A percentile compares a stretch with the other conserved stretches of the same genome.
These are phyloP conservation scores for Colossoma macropomum DNA, from an alignment of 2,113 vertebrate species.

Conservation along the genomic window DNA sequence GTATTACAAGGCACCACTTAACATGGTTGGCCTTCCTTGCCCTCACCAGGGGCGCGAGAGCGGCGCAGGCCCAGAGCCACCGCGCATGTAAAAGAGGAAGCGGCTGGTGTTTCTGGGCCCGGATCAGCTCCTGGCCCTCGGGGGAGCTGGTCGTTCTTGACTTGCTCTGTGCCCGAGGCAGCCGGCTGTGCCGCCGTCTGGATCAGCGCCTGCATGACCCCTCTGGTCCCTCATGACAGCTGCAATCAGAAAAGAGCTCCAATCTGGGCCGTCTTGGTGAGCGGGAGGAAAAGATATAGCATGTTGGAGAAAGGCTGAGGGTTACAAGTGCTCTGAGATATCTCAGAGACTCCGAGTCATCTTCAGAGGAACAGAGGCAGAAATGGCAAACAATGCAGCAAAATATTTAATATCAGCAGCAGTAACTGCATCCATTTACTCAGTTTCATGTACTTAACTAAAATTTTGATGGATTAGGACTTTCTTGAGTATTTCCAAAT, in stretches of 20 bases:
- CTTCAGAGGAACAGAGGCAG: not conserved
- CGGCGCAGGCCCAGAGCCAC: not conserved
- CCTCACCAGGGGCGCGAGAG: conserved; percentile 19
- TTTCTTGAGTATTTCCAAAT: no score
- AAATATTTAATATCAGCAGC: not conserved
- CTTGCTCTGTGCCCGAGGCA: conserved; percentile 33
- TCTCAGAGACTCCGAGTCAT: not conserved
- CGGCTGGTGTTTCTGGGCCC: conserved; percentile 22
- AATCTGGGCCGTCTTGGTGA: conserved; percentile 3
- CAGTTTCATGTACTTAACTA: no score
- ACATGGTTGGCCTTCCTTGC: conserved; percentile 27
- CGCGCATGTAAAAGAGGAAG: conserved; percentile 10
- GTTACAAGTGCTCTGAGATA: not conserved
- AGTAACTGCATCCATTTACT: no score
- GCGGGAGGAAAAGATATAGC: conserved; percentile 8
- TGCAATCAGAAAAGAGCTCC: conserved; percentile 10
- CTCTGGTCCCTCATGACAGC: not conserved
- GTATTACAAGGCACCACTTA: conserved; percentile 47
- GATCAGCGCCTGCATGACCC: conserved; percentile 20
- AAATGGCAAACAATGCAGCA: not conserved
- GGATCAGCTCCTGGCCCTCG: not conserved
- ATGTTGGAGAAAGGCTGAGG: not conserved
- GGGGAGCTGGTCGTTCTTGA: conserved; percentile 26
- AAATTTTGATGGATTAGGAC: no score
- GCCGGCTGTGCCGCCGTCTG: conserved; percentile 23